Evolutionary conservation across 2,113 vertebrate species (phyloP), one percentile per base, ranked within the genome.

Genomic region (Peromyscus leucopus): DNA sequence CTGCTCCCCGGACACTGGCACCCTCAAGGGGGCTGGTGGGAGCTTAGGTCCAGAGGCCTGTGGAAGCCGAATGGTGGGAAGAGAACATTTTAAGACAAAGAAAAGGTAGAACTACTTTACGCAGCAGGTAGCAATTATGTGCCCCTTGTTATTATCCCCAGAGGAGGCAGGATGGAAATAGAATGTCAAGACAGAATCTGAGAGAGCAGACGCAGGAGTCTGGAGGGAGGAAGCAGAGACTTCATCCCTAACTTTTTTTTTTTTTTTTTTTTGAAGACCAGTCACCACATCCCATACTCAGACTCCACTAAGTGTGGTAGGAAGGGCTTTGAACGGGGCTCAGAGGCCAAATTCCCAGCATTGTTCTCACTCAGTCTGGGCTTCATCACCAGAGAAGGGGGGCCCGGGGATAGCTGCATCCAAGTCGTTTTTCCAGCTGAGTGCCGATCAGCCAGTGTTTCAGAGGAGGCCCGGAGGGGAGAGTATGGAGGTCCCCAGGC

Each of bases 71-170:
- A 89, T 51, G 65, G 65, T 42, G 48, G 67, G 86, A 83, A 96
- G 72, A 96, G 86, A 96, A 93, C 48, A 84, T 96, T 96, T 95
- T 39, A 93, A 75, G 93, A 78, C 86, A 94, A 74, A 97, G 82
- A 72, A 93, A 83, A 97, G 61, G 76, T 79, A 91, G 55, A 95
- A 63, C 31, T 84, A 67, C 93, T 97, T 91, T 90, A 26, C 83
- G 39, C 91, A 83, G 86, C 74, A 96, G 93, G 93, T 72, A 95
- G 95, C 78, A 76, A 94, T 95, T 93, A 94, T n/a, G 16, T 48
- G 78, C 15, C 89, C 91, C 83, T 94, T 91, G 78, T 90, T 78
- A 97, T 97, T 95, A 97, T 96, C 95, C 91, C 97, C 82, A 92
- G 94, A 89, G 95, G 89, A 61, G 93, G 86, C 46, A 3, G 26